Conservation (phyloP, 2,888 invertebrate genomes). For the Trissolcus brochymenae region DNA sequence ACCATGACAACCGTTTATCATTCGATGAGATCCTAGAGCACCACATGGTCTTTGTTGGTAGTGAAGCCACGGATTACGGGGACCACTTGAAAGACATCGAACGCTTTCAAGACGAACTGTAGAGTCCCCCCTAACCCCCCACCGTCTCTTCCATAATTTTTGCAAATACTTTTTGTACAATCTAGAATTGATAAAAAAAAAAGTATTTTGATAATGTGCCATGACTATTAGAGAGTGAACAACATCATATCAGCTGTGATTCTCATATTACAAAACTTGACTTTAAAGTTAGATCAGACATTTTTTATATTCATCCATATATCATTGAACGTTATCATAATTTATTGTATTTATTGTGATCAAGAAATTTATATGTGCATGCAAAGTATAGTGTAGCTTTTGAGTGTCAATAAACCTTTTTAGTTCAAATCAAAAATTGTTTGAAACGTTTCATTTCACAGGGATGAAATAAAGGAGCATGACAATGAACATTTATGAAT, state of each 20-base stretch:
- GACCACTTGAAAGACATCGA: slow-evolving; percentile 89
- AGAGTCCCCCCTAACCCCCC: too few relatives aligned
- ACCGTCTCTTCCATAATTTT: background rate
- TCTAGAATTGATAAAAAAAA: too few relatives aligned
- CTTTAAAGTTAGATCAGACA: background rate
- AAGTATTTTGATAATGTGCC: slow-evolving; percentile 1
- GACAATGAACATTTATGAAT: slow-evolving; percentile 62
- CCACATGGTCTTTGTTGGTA: slow-evolving; percentile 93
- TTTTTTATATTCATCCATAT: background rate
- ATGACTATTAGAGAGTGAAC: background rate
- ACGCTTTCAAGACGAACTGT: slow-evolving; percentile 87
- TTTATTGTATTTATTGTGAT: slow-evolving; percentile 22
- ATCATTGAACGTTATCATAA: background rate
- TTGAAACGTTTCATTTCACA: background rate
- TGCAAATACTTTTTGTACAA: too few relatives aligned
- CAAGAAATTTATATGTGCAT: slow-evolving; percentile 26
- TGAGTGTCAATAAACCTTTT: slow-evolving; percentile 14
- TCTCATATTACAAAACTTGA: background rate
- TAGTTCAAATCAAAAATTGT: background rate
- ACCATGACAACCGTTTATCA: slow-evolving; percentile 87
- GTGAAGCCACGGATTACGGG: slow-evolving; percentile 93
- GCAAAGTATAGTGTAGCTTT: slow-evolving; percentile 15
- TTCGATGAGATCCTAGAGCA: slow-evolving; percentile 89
- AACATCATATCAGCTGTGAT: slow-evolving; percentile 1
- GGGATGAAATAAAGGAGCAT: background rate